These are phyloP conservation scores for Heliconius ethilla DNA, from an alignment of 2,888 invertebrate genomes.

Conservation along the genomic window DNA sequence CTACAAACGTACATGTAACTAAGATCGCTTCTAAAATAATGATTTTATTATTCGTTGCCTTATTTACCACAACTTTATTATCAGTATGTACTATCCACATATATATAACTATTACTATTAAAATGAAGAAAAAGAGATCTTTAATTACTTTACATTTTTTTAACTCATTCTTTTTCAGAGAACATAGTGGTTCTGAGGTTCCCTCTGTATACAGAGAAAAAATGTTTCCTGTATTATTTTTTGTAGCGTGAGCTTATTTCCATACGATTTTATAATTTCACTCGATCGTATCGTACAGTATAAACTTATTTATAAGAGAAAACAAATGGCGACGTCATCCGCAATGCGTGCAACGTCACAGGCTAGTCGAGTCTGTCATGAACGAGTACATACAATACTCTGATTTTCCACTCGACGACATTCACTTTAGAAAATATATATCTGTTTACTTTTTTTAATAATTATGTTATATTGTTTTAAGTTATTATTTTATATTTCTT, in stretches of 20 bases:
- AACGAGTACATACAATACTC: slow-evolving; percentile 37
- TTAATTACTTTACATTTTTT: too few relatives aligned
- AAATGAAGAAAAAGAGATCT: too few relatives aligned
- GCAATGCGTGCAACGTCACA: slow-evolving; percentile 60
- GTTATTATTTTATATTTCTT: neutral
- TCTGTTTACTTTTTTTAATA: neutral
- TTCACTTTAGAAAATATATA: slow-evolving; percentile 33
- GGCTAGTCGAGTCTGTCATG: slow-evolving; percentile 51
- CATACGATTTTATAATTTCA: neutral
- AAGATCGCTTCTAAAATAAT: too few relatives aligned
- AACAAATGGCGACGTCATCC: slow-evolving; percentile 61
- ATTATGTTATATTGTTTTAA: neutral
- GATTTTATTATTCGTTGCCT: too few relatives aligned
- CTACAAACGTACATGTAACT: too few relatives aligned
- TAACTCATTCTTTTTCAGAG: too few relatives aligned
- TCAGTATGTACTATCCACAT: too few relatives aligned
- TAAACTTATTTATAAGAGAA: slow-evolving; percentile 44
- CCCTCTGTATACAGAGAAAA: too few relatives aligned
- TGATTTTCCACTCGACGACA: slow-evolving; percentile 46
- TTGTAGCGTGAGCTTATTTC: neutral
- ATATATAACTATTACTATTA: too few relatives aligned
- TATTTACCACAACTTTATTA: too few relatives aligned
- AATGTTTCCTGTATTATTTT: too few relatives aligned
- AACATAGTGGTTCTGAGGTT: too few relatives aligned
- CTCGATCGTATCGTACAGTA: slow-evolving; percentile 39